Evolutionary conservation across 1,140 invertebrate genomes (phyloP).

Genomic region (Hirudo medicinalis): DNA sequence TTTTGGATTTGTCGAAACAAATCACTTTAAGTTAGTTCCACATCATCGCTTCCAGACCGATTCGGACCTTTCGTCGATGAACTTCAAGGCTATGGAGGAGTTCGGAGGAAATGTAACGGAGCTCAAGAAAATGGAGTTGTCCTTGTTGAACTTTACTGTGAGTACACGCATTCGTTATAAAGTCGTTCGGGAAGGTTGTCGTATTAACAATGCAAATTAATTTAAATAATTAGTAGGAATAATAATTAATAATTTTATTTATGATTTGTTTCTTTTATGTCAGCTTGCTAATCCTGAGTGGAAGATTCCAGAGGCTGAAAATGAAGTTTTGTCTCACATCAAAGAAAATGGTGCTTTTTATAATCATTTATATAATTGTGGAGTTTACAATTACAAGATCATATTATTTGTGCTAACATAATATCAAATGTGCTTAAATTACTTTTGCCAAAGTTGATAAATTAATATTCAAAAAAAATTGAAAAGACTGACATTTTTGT

Average conservation of each 20-base stretch:
- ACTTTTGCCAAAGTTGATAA: no score
- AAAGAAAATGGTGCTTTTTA: not conserved
- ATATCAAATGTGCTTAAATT: no score
- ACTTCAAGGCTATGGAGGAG: conserved; percentile 1
- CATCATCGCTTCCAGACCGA: not conserved
- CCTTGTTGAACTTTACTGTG: not conserved
- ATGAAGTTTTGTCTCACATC: not conserved
- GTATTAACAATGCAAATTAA: not conserved
- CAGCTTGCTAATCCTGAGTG: conserved; percentile 6
- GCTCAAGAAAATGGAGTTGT: not conserved
- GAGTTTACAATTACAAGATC: not conserved
- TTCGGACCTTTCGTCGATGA: not conserved
- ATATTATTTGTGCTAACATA: not conserved
- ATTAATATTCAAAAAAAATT: no score
- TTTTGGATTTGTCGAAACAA: no score
- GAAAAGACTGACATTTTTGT: no score
- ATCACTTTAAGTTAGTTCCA: not conserved
- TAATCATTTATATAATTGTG: not conserved
- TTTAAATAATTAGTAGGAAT: no score
- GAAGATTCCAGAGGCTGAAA: conserved; percentile 7
- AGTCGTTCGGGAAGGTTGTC: not conserved
- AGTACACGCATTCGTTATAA: not conserved
- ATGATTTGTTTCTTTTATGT: not conserved
- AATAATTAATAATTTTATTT: not conserved
- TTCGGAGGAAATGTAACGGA: not conserved